Base-by-base conservation (phyloP, 2,797 vertebrate genomes). In the Iguana delicatissima region DNA sequence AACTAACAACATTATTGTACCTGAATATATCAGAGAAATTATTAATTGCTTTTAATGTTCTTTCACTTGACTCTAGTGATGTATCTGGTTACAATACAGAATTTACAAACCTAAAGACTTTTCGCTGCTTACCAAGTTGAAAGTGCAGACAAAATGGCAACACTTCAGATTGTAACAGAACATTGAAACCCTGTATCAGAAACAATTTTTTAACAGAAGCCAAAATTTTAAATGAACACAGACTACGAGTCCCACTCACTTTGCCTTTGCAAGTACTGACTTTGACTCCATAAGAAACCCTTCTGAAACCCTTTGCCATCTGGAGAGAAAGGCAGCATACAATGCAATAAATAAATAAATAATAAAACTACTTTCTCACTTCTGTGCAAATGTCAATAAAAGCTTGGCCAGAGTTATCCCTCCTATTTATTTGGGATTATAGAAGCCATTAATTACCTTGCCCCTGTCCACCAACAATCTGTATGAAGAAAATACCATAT, bases 41-140 rank as follows among this genome's bases (percentile, higher is more conserved):
- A 93, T 86, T 22, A 93, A 94, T 90, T 95, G 93, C 92, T 96
- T 94, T 94, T 93, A 92, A 91, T 96, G 93, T 94, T 94, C 94
- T 96, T 95, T 95, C 91, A 93, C 91, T 96, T 94, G 91, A 88
- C 94, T 95, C 96, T 55, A 92, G 94, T 95, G 91, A 94, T 72
- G 92, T 96, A 93, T 95, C 93, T 85, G 93, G 92, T 62, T 82
- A 93, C 90, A 90, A 95, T 93, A 91, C 80, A 91, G 93, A 62
- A 86, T 92, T 96, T 94, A 93, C 95, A 93, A 95, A 93, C 90
- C 93, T 90, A 94, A 90, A 93, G 89, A 29, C 73, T 92, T 87
- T 83, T 95, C 91, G 95, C 91, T 95, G 94, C 94, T 93, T 93
- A 94, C 88, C 89, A 95, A 84, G 87, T 94, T 83, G 86, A 82